Conservation (phyloP, 2,797 vertebrate genomes). For the Mus spretus region DNA sequence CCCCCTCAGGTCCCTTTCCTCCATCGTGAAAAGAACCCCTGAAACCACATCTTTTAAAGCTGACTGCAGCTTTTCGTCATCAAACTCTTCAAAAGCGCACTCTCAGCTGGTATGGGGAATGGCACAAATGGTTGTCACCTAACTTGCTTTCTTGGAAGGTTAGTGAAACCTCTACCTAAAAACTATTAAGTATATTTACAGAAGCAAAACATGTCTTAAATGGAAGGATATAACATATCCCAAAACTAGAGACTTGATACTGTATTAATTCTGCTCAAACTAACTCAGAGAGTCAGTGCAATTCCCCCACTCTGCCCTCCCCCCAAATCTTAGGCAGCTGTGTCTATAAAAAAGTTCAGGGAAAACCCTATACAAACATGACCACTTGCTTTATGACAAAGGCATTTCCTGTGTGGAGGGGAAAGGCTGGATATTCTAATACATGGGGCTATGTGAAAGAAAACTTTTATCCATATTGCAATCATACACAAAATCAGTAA, state of each 20-base stretch:
- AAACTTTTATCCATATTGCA: background rate
- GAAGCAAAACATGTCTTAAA: background rate
- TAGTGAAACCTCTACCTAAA: background rate
- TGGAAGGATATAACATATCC: background rate
- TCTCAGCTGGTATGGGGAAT: background rate
- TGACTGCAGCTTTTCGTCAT: background rate
- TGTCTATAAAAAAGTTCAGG: background rate
- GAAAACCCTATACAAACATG: background rate
- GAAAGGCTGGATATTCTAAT: background rate
- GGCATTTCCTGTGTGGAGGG: background rate
- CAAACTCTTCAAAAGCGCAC: background rate
- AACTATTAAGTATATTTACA: background rate
- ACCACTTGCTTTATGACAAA: background rate
- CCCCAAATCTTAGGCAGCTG: background rate
- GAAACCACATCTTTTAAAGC: background rate
- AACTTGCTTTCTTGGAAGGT: constrained; percentile 15
- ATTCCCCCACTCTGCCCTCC: background rate
- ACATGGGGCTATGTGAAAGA: background rate
- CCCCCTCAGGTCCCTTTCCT: background rate
- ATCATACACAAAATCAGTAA: background rate
- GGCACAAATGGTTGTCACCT: background rate
- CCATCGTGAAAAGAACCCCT: background rate
- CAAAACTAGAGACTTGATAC: background rate
- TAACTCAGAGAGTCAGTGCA: background rate
- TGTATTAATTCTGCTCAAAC: background rate